Base-by-base conservation (phyloP, 1,140 invertebrate genomes). In the Littorina saxatilis region DNA sequence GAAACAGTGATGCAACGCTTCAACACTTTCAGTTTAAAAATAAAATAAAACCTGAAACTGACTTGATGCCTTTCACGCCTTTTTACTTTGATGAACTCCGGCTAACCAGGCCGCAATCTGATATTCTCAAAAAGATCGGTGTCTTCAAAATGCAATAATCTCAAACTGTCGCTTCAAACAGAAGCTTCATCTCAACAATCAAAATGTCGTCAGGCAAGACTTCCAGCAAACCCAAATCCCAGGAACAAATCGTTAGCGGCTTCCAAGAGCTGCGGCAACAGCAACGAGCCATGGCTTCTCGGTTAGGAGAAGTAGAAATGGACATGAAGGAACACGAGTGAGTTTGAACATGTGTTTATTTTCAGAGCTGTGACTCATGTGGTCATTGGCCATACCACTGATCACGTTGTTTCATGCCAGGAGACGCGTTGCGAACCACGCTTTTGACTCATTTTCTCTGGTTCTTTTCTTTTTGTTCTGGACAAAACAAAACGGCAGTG, bases 261-360 rank as follows among this genome's bases (percentile, higher is more conserved):
- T 99, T 99, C 93, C 96, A 99, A 93, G 93, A 94, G 77, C 93
- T 99, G 75, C 94, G 97, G 83, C 95, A 95, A 87, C 97, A 99
- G 90, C 98, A 99, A 93, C 93, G 97, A 86, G 94, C 94, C 83
- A 92, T 98, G 86, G 96, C 95, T 23, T 95, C 94, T 82, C 99
- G 98, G 94, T 94, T 98, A 80, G 95, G 96, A 5, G 97, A 99
- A 94, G 93, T 99, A 86, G 97, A 99, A 94, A 94, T 96, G 93
- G 98, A 99, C 91, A 93, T 98, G 61, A 98, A 97, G 90, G 98
- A 99, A 93, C 97, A 99, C 93, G 98, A 97, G 97, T 98, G 94
- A 94, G 95, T 82, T 32, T 66, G 23, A 50, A 13, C 43, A 47
- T 17, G 7, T 17, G 43, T 47, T 47, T 17, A 47, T 47, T 47